A percentile compares a stretch with the other conserved stretches of the same genome.
Evolutionary conservation across 2,113 vertebrate genomes (phyloP).

Genomic region (Abramis brama): DNA sequence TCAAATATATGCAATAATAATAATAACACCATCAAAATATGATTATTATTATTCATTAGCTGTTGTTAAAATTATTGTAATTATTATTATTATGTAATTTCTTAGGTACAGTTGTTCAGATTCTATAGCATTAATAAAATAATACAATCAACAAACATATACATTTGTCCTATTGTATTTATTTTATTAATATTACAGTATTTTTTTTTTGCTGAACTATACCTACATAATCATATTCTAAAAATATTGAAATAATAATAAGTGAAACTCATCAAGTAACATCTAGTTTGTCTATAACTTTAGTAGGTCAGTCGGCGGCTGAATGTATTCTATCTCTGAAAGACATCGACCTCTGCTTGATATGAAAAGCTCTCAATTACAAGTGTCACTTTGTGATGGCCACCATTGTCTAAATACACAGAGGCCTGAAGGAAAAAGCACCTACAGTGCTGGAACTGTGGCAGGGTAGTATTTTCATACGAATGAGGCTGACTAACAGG

Average conservation of each 20-base stretch:
- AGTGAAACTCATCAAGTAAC: neutral
- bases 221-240: neutral
- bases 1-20: neutral
- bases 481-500: conserved; percentile 70
- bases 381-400: conserved; percentile 41
- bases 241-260: conserved; percentile 2
- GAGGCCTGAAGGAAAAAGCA: conserved; percentile 44
- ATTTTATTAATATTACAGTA: neutral
- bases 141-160: neutral
- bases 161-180: neutral
- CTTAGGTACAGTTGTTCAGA: neutral
- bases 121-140: neutral
- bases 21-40: neutral
- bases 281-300: conserved; percentile 16
- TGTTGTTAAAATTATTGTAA: neutral
- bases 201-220: neutral
- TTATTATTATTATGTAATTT: neutral
- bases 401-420: conserved; percentile 60
- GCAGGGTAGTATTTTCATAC: conserved; percentile 66
- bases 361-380: conserved; percentile 50
- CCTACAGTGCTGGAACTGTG: conserved; percentile 56
- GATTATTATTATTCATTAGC: neutral
- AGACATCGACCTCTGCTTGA: conserved; percentile 5
- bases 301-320: neutral
- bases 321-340: conserved; percentile 27